These are phyloP conservation scores for Dasyurus viverrinus DNA, from an alignment of 2,113 vertebrate species.

Conservation along the genomic window DNA sequence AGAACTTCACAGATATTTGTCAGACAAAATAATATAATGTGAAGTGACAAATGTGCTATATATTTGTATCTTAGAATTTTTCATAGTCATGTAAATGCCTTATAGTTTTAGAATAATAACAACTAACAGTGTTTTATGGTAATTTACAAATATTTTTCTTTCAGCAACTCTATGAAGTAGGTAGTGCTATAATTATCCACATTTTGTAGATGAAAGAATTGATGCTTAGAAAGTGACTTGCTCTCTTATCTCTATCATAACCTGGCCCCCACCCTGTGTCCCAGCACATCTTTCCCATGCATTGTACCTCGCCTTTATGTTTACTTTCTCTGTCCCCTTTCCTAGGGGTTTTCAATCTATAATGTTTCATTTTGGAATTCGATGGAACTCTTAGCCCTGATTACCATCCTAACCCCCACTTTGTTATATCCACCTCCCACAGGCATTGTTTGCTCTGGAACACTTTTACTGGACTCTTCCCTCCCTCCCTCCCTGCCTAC, in stretches of 20 bases:
- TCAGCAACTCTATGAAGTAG: not conserved
- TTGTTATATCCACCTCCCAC: not conserved
- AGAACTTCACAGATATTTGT: not conserved
- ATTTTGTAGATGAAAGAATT: not conserved
- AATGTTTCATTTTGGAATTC: not conserved
- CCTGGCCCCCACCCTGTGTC: not conserved
- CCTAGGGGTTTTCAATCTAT: not conserved
- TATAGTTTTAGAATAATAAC: not conserved
- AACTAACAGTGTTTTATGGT: not conserved
- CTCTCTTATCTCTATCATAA: not conserved
- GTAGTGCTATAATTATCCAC: not conserved
- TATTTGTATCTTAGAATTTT: not conserved
- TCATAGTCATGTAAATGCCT: not conserved
- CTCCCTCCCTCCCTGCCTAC: not conserved
- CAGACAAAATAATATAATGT: not conserved
- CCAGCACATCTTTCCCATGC: not conserved
- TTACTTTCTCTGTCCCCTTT: not conserved
- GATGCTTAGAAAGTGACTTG: not conserved
- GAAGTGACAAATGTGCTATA: not conserved
- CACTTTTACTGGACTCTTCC: not conserved
- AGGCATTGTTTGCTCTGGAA: not conserved
- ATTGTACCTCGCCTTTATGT: not conserved
- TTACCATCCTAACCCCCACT: not conserved
- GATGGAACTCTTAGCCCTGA: not conserved
- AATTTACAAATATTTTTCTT: not conserved